Base-by-base conservation (phyloP, 1,140 invertebrate species). In the Nasonia longicornis region DNA sequence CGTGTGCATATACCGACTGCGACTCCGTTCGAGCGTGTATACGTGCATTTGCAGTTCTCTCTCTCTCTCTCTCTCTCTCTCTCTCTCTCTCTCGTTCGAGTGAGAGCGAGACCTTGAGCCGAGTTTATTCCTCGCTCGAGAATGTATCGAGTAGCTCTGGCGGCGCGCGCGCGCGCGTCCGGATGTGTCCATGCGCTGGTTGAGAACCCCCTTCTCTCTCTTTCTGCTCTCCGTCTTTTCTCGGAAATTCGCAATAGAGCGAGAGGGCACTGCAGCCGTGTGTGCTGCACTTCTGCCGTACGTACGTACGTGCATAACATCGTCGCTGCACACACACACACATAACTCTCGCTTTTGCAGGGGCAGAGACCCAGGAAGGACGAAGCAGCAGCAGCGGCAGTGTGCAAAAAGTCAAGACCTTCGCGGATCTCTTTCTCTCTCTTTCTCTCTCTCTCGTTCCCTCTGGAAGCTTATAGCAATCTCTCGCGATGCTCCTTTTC, bases 341-440 rank as follows among this genome's bases (percentile, higher is more conserved):
- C 1, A 70, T 35, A n/a, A 35, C 38, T 42, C 70, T 71, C 70
- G 48, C 73, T 75, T 52, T 79, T 72, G 52, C 74, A 73, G 89
- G 89, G 89, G 89, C 89, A 90, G 86, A 91, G 90, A 91, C 89
- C 90, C 90, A 91, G 90, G 90, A 91, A 91, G 90, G 90, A 90
- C 89, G 88, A 85, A 67, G 64, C 64, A 58, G 20, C 16, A 58
- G 16, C 20, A 58, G 52, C 16, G n/a, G 52, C 16, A 58, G 16
- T 20, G 78, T 79, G 70, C 81, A 58, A 58, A 58, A 58, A 58
- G 52, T n/a, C 52, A 58, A 58, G 20, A 58, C 52, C 52, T 58
- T 58, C 52, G 52, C 52, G 52, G 52, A 7, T 58, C 45, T 16
- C 82, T 79, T 79, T 80, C 78, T 84, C 82, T 81, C 83, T 72